These are phyloP conservation scores for Aleiodes testaceus DNA, from an alignment of 2,888 invertebrate genomes.

Conservation along the genomic window DNA sequence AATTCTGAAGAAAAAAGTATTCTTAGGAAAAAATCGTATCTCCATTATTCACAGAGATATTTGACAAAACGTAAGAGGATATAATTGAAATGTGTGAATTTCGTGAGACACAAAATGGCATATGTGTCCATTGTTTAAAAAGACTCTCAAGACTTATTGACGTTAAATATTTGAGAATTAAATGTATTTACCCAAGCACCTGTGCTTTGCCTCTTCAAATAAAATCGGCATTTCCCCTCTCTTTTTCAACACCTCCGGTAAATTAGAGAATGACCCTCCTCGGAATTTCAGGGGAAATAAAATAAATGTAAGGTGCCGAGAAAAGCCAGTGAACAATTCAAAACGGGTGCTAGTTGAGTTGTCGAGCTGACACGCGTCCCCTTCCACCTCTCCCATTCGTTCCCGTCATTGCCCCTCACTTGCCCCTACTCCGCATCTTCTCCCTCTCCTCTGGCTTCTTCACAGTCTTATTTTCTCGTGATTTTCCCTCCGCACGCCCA, in stretches of 20 bases:
- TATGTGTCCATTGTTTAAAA: no score
- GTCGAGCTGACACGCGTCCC: conserved; percentile 72
- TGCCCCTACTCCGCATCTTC: conserved; percentile 40
- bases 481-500: conserved; percentile 65
- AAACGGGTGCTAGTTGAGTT: conserved; percentile 71
- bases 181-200: no score
- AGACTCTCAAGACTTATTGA: no score
- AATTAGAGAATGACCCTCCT: no score
- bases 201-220: neutral
- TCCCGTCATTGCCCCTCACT: conserved; percentile 38
- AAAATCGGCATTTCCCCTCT: no score
- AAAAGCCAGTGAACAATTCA: conserved; percentile 47
- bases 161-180: neutral
- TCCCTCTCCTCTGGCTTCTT: conserved; percentile 46
- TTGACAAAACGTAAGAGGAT: no score
- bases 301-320: conserved; percentile 38
- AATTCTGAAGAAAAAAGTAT: no score
- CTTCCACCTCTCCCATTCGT: conserved; percentile 44
- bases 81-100: no score
- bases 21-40: no score
- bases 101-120: no score
- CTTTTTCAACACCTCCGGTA: no score
- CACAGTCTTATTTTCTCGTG: conserved; percentile 48
- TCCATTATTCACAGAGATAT: no score
- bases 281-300: neutral